phyloP scores from a whole-genome alignment of 2,888 invertebrate genomes.

The Andrena chrysosceles region DNA sequence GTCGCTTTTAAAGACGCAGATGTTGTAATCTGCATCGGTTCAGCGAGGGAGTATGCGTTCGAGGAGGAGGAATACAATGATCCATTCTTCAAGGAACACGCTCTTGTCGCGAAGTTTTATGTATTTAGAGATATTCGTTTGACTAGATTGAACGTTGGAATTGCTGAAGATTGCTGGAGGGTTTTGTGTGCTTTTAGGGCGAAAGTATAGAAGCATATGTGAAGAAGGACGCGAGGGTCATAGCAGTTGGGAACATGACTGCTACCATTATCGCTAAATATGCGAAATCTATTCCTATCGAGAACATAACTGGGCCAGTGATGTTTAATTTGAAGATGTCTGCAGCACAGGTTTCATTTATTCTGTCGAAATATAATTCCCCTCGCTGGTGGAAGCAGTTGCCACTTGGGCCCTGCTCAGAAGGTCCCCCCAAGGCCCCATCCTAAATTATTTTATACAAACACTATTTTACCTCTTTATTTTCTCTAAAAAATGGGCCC shows the following conservation, averaged over 20 bases:
- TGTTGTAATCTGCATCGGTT: slow-evolving; percentile 64
- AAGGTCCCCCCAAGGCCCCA: too few species aligned
- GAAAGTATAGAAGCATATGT: slow-evolving; percentile 61
- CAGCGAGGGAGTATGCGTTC: slow-evolving; percentile 68
- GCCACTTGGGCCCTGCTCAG: too few species aligned
- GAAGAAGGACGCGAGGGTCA: slow-evolving; percentile 61
- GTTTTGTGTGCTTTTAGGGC: slow-evolving; percentile 49
- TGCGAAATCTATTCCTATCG: slow-evolving; percentile 58
- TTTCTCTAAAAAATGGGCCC: too few species aligned
- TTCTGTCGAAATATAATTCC: too few species aligned
- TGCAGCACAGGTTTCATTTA: slow-evolving; percentile 41
- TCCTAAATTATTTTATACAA: too few species aligned
- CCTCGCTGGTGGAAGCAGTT: too few species aligned
- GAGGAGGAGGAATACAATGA: slow-evolving; percentile 42
- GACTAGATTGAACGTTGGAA: background rate
- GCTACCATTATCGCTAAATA: slow-evolving; percentile 62
- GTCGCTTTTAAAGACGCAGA: slow-evolving; percentile 66
- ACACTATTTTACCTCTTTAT: too few species aligned
- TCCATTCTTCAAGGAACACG: slow-evolving; percentile 59
- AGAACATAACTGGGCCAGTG: slow-evolving; percentile 63
- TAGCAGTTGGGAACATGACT: slow-evolving; percentile 59
- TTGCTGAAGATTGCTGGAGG: background rate
- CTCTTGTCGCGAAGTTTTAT: slow-evolving; percentile 40
- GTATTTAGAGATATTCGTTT: slow-evolving; percentile 26
- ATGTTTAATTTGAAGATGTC: slow-evolving; percentile 55